These are phyloP conservation scores for Drosophila koepferae DNA, from an alignment of 2,888 invertebrate genomes.

Conservation along the genomic window DNA sequence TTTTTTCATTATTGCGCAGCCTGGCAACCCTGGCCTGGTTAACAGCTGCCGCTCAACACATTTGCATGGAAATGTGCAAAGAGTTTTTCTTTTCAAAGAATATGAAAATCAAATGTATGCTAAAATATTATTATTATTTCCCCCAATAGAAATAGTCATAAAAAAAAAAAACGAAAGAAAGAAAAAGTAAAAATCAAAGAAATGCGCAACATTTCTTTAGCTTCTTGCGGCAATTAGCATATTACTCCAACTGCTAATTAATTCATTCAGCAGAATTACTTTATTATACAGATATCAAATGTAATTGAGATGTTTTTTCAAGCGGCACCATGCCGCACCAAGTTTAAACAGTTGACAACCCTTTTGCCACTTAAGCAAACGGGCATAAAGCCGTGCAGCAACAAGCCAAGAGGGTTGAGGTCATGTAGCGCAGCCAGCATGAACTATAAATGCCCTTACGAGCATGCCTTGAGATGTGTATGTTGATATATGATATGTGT, in stretches of 20 bases:
- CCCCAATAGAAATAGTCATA: background rate
- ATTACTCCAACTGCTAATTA: slow-evolving; percentile 3
- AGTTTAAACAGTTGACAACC: slow-evolving; percentile 13
- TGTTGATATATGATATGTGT: background rate
- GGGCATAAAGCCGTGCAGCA: background rate
- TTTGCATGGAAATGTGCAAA: background rate
- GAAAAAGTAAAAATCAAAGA: background rate
- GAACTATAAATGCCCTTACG: slow-evolving; percentile 1
- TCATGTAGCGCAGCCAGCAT: background rate
- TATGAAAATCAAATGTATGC: background rate
- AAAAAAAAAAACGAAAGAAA: no score
- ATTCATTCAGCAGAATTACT: slow-evolving; percentile 8
- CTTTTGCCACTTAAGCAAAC: slow-evolving; percentile 11
- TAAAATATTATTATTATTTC: no score
- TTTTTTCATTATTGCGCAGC: background rate
- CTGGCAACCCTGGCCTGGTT: slow-evolving; percentile 6
- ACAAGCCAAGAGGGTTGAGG: background rate
- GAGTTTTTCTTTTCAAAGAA: background rate
- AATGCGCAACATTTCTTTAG: background rate
- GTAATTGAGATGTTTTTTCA: slow-evolving; percentile 15
- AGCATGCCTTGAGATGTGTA: no score
- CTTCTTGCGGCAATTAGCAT: background rate
- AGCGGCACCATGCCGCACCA: background rate
- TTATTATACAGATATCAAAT: background rate
- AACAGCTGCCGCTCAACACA: background rate